A percentile compares a stretch with the other conserved stretches of the same genome.
These are phyloP conservation scores for Erythrocercus mccallii DNA, from an alignment of 2,113 vertebrate species.

Conservation along the genomic window DNA sequence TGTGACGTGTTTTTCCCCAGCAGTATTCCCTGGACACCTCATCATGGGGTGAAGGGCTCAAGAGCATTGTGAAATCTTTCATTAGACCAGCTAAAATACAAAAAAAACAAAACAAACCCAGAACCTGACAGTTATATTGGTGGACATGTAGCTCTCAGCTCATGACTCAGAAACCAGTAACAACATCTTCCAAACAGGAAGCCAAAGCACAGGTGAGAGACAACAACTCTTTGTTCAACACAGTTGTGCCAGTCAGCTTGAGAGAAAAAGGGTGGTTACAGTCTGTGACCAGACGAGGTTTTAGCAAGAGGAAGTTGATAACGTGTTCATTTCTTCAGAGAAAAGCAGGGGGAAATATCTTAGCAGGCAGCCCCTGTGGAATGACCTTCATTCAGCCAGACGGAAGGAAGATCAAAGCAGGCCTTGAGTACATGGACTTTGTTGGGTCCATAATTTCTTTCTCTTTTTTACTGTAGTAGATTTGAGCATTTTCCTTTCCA, in stretches of 20 bases:
- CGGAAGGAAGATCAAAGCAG: background rate
- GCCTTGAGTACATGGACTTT: background rate
- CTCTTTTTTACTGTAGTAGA: background rate
- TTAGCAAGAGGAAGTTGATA: background rate
- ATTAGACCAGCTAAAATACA: background rate
- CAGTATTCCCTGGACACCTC: background rate
- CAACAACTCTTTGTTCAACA: background rate
- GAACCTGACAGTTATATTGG: background rate
- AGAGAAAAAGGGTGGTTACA: background rate
- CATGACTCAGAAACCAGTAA: background rate
- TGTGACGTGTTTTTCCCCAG: fast-evolving
- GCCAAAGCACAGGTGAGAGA: background rate
- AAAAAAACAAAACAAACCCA: background rate
- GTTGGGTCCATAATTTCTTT: background rate
- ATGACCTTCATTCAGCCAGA: background rate
- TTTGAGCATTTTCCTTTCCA: background rate
- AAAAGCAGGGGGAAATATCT: background rate
- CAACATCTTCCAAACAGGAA: background rate
- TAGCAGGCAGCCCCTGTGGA: background rate
- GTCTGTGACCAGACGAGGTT: background rate
- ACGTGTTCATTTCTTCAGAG: background rate
- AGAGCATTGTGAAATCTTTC: background rate
- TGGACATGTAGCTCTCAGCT: background rate
- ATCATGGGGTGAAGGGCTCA: background rate
- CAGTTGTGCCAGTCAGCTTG: background rate